Evolutionary conservation across 2,113 vertebrate genomes (phyloP).

Genomic region (Zeus faber): DNA sequence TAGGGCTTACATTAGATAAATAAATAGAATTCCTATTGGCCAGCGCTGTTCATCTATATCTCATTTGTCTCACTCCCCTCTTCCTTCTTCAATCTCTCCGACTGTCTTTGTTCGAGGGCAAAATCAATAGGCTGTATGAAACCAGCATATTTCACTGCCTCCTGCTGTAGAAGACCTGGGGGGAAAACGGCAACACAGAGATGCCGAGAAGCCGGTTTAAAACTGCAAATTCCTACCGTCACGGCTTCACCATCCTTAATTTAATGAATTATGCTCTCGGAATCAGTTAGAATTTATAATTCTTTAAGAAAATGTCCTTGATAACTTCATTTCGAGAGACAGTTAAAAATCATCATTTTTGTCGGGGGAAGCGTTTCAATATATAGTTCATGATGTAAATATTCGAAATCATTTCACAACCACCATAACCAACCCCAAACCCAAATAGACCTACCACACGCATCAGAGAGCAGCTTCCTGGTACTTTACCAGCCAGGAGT

Average conservation of each 20-base stretch:
- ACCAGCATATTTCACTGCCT: constrained; percentile 61
- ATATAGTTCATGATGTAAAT: neutral
- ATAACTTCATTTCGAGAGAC: too few species aligned
- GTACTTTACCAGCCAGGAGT: neutral
- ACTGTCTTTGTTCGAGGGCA: constrained; percentile 63
- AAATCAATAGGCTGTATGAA: constrained; percentile 70
- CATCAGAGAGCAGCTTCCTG: neutral
- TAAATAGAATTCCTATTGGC: constrained; percentile 30
- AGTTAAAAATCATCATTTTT: too few species aligned
- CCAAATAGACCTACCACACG: neutral
- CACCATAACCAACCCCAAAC: neutral
- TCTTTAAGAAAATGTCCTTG: too few species aligned
- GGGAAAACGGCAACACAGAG: neutral
- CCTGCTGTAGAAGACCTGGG: constrained; percentile 41
- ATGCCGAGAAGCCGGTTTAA: constrained; percentile 23
- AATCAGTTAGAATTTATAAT: too few species aligned
- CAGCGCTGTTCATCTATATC: constrained; percentile 42
- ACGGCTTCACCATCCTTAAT: too few species aligned
- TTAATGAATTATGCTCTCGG: neutral
- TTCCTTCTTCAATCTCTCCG: constrained; percentile 42
- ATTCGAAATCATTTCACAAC: neutral
- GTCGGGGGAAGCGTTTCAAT: too few species aligned
- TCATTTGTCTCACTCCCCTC: constrained; percentile 36
- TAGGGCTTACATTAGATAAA: constrained; percentile 22
- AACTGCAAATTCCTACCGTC: constrained; percentile 11